A percentile compares a stretch with the other conserved stretches of the same genome.
These are phyloP conservation scores for Oophaga pumilio DNA, from an alignment of 2,113 vertebrate species.

Conservation along the genomic window DNA sequence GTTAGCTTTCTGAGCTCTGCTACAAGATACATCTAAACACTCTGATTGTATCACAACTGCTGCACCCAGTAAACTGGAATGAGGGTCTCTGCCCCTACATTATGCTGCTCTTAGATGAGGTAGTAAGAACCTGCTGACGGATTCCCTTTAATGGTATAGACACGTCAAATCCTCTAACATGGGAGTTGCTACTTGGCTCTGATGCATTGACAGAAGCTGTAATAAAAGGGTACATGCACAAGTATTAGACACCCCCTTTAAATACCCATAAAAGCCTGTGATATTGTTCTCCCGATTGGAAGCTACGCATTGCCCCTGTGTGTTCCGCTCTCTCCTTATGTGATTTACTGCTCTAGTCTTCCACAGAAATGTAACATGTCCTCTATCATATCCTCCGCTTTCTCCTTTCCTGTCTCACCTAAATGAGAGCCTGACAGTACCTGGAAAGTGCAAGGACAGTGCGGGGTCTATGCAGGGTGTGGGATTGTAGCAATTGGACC, in stretches of 20 bases:
- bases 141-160: too few species aligned
- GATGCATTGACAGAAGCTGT: background rate
- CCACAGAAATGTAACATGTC: background rate
- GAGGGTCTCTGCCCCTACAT: too few species aligned
- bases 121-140: too few species aligned
- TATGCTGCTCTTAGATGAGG: too few species aligned
- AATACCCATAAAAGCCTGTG: background rate
- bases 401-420: conserved; percentile 55
- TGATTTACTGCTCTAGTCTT: background rate
- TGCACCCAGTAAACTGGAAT: too few species aligned
- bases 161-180: background rate
- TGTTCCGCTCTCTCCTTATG: background rate
- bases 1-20: too few species aligned
- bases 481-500: conserved; percentile 77
- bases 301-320: background rate
- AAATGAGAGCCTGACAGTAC: conserved; percentile 54
- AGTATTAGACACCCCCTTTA: background rate
- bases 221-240: background rate
- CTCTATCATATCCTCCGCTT: conserved; percentile 31
- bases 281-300: background rate
- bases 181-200: background rate
- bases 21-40: too few species aligned
- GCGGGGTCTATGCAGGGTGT: conserved; percentile 75
- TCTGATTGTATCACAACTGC: too few species aligned
- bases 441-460: conserved; percentile 73